Conservation (phyloP, 2,888 invertebrate species). For the Cheilosia grossa region DNA sequence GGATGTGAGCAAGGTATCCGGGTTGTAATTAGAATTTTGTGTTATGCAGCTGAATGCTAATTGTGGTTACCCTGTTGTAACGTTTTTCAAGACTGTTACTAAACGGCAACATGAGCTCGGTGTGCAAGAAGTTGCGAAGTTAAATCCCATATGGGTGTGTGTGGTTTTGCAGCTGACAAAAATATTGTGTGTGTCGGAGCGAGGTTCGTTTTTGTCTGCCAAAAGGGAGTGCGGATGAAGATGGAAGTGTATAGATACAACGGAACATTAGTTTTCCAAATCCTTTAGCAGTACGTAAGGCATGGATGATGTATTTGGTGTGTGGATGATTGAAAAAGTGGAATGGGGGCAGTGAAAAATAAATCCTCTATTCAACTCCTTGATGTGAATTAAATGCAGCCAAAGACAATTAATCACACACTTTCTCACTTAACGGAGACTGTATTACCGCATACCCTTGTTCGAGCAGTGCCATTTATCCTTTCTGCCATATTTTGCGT, state of each 20-base stretch:
- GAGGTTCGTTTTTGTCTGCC: slow-evolving; percentile 4
- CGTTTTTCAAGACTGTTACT: slow-evolving; percentile 10
- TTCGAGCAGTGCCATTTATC: slow-evolving; percentile 12
- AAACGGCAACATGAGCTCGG: slow-evolving; percentile 5
- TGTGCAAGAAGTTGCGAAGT: slow-evolving; percentile 17
- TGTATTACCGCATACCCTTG: slow-evolving; percentile 12
- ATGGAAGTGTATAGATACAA: not conserved
- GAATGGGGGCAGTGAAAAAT: not conserved
- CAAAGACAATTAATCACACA: slow-evolving; percentile 60
- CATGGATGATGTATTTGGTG: slow-evolving; percentile 35
- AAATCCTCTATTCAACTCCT: slow-evolving; percentile 43
- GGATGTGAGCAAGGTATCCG: slow-evolving; percentile 1
- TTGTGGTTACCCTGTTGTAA: slow-evolving; percentile 44
- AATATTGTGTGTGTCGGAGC: slow-evolving; percentile 25
- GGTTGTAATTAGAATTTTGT: slow-evolving; percentile 47
- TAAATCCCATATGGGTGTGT: slow-evolving; percentile 8
- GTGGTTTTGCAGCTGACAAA: slow-evolving; percentile 36
- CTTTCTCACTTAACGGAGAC: slow-evolving; percentile 30
- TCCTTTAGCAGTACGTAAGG: slow-evolving; percentile 6
- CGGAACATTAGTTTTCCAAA: slow-evolving; percentile 22
- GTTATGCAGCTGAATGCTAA: slow-evolving; percentile 51
- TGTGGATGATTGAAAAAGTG: not conserved
- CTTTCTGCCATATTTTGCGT: slow-evolving; percentile 31
- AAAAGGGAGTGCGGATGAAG: not conserved
- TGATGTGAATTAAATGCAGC: slow-evolving; percentile 45